phyloP scores from a whole-genome alignment of 1,140 invertebrate species.

The Halesus radiatus region DNA sequence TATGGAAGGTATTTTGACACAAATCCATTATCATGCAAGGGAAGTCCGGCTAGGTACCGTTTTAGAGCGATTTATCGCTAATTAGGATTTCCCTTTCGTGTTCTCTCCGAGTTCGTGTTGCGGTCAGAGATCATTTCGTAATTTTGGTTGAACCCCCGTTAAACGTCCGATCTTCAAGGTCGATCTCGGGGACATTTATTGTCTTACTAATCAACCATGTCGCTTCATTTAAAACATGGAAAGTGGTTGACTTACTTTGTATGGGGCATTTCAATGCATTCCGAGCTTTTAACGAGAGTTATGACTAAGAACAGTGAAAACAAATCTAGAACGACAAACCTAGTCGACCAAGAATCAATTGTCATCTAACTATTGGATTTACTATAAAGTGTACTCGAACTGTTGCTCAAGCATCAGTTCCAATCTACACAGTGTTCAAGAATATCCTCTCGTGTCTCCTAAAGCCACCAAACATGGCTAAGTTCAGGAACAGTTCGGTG shows the following conservation, averaged over 20 bases:
- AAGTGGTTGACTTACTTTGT: conserved; percentile 5
- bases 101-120: conserved; percentile 4
- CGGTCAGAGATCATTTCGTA: conserved; percentile 21
- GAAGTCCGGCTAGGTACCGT: neutral
- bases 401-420: conserved; percentile 48
- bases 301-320: conserved; percentile 41
- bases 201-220: conserved; percentile 23
- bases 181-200: conserved; percentile 10
- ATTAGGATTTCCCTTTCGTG: conserved; percentile 19
- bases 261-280: conserved; percentile 19
- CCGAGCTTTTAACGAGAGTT: conserved; percentile 29
- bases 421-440: conserved; percentile 17
- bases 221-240: conserved; percentile 4
- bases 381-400: conserved; percentile 47
- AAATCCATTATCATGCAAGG: neutral
- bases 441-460: conserved; percentile 15
- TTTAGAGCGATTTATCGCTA: neutral
- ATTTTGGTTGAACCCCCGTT: conserved; percentile 13
- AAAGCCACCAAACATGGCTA: conserved; percentile 34
- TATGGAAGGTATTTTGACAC: neutral
- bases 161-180: conserved; percentile 32
- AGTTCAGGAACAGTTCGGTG: neutral
- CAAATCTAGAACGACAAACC: conserved; percentile 55
- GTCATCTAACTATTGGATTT: conserved; percentile 39
- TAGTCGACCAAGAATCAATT: conserved; percentile 56